Base-by-base conservation (phyloP, 2,113 vertebrate species). In the Lucifuga dentata region DNA sequence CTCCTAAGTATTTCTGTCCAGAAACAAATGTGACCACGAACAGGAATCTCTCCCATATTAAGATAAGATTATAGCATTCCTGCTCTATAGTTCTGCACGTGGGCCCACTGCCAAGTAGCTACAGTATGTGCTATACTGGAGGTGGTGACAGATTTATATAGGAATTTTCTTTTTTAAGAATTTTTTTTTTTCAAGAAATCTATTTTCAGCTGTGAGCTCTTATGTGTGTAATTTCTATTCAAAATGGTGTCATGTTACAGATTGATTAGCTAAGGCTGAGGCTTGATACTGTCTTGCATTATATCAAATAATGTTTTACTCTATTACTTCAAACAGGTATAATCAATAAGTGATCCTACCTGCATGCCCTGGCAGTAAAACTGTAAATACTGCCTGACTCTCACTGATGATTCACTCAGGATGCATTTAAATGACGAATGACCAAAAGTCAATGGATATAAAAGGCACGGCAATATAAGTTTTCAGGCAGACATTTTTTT, bases 11-110 rank as follows among this genome's bases (percentile, higher is more conserved):
- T 64, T 66, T 61, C 58, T 59, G 39, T 51, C 35, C 39, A 44
- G 55, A 48, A 68, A 49, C 13, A 33, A 44, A 49, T 5, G 39
- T 45, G 8, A 70, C 4, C 59, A 53, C 32, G 33, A 41, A 53
- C 19, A 60, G 24, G 57, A 63, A 63, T 56, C 33, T 35, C 5
- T 11, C 2, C 8, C 10, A 11, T 35, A 35, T 11, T 65, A 12
- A 68, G 49, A 69, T 81, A 53, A 81, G 62, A 75, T 84, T 62
- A n/a, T n/a, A 66, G 26, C 11, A 62, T 55, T 58, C 32, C 19
- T 49, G 19, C 11, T 17, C 49, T 62, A 10, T 66, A 32, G 62
- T 43, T 51, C 19, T 45, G 17, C 26, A 58, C 2, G 43, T 7
- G 32, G 63, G 41, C 64, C 55, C 11, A 16, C 16, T 45, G 51